These are phyloP conservation scores for Volucella zonaria DNA, from an alignment of 2,888 invertebrate species.

Conservation along the genomic window DNA sequence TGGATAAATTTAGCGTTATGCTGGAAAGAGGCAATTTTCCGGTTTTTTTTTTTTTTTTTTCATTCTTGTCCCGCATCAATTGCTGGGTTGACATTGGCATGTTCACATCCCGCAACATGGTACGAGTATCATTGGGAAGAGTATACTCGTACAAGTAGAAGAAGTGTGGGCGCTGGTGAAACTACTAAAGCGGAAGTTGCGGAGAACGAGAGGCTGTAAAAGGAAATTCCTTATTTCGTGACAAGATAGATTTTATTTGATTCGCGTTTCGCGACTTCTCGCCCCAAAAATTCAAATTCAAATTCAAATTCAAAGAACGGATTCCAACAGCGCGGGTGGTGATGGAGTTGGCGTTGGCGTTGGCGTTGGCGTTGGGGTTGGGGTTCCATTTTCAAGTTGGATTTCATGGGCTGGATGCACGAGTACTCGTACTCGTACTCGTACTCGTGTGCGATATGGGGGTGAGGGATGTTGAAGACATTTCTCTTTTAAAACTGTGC, in stretches of 20 bases:
- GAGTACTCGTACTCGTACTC: background rate
- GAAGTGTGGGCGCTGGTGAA: conserved; percentile 56
- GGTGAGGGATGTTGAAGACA: background rate
- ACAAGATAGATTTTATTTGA: conserved; percentile 72
- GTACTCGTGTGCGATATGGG: background rate
- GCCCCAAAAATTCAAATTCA: conserved; percentile 43
- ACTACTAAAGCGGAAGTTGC: conserved; percentile 56
- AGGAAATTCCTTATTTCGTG: conserved; percentile 73
- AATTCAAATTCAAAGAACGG: conserved; percentile 51
- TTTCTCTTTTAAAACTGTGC: conserved; percentile 21
- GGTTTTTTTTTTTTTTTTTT: background rate
- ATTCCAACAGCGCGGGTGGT: no score
- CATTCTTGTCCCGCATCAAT: conserved; percentile 54
- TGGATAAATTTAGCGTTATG: conserved; percentile 46
- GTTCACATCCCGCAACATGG: conserved; percentile 50
- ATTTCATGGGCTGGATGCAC: no score
- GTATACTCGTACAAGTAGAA: background rate
- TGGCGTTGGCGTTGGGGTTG: background rate
- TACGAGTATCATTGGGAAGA: conserved; percentile 9
- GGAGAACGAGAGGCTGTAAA: conserved; percentile 31
- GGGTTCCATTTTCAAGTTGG: background rate
- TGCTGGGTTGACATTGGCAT: conserved; percentile 58
- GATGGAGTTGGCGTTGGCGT: no score
- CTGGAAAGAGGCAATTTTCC: conserved; percentile 24
- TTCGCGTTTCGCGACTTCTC: conserved; percentile 62